These are phyloP conservation scores for Urocyon cinereoargenteus DNA, from an alignment of 2,797 vertebrate genomes.

Conservation along the genomic window DNA sequence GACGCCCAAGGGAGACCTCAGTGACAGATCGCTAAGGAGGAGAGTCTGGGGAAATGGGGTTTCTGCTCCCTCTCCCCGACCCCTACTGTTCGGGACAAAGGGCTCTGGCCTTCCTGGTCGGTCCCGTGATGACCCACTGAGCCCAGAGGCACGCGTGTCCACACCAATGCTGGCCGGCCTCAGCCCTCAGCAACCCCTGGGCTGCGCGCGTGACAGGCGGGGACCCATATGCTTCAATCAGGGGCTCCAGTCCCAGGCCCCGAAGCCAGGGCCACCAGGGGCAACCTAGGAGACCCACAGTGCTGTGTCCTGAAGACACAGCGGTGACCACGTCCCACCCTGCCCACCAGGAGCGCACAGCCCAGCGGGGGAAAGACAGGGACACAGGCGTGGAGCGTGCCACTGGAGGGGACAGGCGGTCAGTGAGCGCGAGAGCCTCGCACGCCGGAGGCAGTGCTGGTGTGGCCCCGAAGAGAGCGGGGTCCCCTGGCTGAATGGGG, in stretches of 20 bases:
- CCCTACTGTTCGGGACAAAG: background rate
- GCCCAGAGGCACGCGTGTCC: background rate
- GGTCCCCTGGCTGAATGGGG: background rate
- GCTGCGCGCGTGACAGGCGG: accelerated
- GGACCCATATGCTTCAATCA: background rate
- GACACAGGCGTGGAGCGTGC: background rate
- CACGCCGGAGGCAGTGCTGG: background rate
- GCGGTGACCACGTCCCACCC: background rate
- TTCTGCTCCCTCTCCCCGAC: background rate
- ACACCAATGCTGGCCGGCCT: background rate
- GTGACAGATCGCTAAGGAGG: background rate
- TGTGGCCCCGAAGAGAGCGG: background rate
- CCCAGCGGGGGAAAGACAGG: no score
- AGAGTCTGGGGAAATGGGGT: no score
- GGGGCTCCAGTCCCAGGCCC: background rate
- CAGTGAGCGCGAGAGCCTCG: background rate
- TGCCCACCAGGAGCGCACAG: background rate
- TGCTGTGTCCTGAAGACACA: background rate
- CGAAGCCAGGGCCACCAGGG: background rate
- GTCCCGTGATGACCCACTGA: background rate
- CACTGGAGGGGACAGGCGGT: background rate
- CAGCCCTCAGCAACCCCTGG: background rate
- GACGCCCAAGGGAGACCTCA: no score
- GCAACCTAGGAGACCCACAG: background rate
- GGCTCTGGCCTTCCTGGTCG: no score